These are phyloP conservation scores for Cavia aperea DNA, from an alignment of 2,113 vertebrate genomes.

Conservation along the genomic window DNA sequence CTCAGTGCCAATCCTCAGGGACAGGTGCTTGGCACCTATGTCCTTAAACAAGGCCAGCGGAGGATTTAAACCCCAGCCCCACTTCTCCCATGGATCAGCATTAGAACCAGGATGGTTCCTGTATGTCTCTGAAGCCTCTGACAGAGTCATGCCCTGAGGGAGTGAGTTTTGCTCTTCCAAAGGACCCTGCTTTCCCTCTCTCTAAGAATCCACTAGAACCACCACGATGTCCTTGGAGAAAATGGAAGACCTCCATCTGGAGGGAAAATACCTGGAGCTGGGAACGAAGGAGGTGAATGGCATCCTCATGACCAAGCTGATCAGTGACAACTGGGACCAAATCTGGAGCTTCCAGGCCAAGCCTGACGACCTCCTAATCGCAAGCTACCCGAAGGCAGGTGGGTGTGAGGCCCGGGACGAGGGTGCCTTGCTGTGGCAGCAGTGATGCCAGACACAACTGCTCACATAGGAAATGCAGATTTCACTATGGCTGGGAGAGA, in stretches of 20 bases:
- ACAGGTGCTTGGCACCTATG: neutral
- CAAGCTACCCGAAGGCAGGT: conserved; percentile 77
- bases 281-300: conserved; percentile 62
- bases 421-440: neutral
- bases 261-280: rapidly evolving
- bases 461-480: neutral
- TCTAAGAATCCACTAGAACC: neutral
- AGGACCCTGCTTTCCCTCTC: neutral
- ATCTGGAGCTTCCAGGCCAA: conserved; percentile 75
- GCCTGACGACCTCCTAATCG: conserved; percentile 75
- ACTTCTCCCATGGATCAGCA: neutral
- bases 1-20: neutral
- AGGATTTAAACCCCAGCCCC: neutral
- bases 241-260: conserved; percentile 21
- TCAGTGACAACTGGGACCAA: conserved; percentile 45
- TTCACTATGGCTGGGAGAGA: neutral
- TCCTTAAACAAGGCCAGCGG: neutral
- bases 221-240: conserved; percentile 54
- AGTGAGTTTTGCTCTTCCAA: neutral
- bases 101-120: neutral
- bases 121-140: neutral
- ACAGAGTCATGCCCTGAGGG: neutral
- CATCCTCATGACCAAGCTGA: conserved; percentile 27
- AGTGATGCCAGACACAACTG: too few relatives aligned
- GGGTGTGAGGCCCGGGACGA: neutral